A percentile compares a stretch with the other conserved stretches of the same genome.
Conservation (phyloP, 2,888 invertebrate genomes). For the Creontiades dilutus region DNA sequence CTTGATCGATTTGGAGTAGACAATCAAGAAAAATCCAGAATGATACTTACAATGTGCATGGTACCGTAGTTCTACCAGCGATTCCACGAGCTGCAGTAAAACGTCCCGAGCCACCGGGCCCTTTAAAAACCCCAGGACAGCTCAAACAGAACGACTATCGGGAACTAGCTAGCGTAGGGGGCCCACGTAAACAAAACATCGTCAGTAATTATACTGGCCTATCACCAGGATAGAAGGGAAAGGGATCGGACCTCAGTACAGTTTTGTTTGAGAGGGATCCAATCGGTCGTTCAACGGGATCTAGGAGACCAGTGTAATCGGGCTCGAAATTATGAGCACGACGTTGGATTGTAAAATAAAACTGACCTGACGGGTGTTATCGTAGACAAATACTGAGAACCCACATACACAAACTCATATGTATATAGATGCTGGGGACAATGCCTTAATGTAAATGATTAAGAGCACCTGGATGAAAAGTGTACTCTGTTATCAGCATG, state of each 20-base stretch:
- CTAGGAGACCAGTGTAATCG: not conserved
- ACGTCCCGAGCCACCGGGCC: not conserved
- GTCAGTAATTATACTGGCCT: not conserved
- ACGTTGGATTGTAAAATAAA: not conserved
- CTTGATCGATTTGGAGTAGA: too few species aligned
- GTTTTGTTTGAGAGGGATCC: not conserved
- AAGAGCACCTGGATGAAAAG: too few species aligned
- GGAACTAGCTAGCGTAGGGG: not conserved
- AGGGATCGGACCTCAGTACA: not conserved
- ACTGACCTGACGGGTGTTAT: not conserved
- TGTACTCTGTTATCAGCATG: too few species aligned
- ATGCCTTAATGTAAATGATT: too few species aligned
- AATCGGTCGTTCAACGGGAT: conserved; percentile 25
- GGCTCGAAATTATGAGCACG: not conserved
- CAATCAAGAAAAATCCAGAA: not conserved
- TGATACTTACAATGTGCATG: conserved; percentile 1
- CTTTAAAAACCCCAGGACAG: conserved; percentile 2
- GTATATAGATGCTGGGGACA: too few species aligned
- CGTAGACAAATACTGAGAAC: too few species aligned
- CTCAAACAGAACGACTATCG: conserved; percentile 31
- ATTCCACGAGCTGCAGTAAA: conserved; percentile 10
- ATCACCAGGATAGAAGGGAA: not conserved
- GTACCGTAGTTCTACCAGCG: conserved; percentile 8
- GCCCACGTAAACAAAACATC: conserved; percentile 10
- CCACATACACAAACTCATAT: too few species aligned